Evolutionary conservation across 1,140 invertebrate genomes (phyloP), one percentile per base, ranked within the genome.

Genomic region (Diorhabda carinulata): DNA sequence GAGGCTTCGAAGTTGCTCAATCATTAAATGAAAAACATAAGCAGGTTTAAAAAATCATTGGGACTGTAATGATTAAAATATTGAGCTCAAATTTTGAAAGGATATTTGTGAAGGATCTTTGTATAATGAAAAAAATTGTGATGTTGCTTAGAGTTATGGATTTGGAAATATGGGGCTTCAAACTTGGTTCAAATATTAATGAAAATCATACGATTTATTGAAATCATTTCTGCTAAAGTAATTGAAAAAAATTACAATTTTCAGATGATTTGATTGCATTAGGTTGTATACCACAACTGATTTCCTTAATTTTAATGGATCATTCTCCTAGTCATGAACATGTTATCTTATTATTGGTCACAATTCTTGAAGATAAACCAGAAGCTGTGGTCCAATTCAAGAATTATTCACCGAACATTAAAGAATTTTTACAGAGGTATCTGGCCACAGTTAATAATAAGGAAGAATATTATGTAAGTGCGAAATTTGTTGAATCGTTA

Each of bases 261-360:
- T 66, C 52, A 77, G 74, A 68, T 69, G 68, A 73, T 40, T 45
- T 78, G 9, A 70, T 79, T 58, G 73, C 72, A 68, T 67, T 78
- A 43, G 74, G 72, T 3, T 77, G 74, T 62, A 47, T 80, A 47
- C 74, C 78, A 10, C 65, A 72, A 6, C 66, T 81, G 25, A 76
- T 80, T 44, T 10, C 43, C 6, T 64, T 78, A n/a, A 63, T 81
- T 56, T 69, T 64, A 10, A 64, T 69, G 61, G 74, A 76, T 44
- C 72, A 74, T 8, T 73, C 72, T 43, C 59, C 69, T 9, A 77
- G 75, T 64, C 75, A 80, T 62, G 79, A 81, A 71, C 76, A 78
- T 73, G 68, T 79, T 7, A 66, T 81, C 56, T 68, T 71, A 52
- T 66, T 80, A 3, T 61, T 81, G 42, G 58, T 71, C 3, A 59